Evolutionary conservation across 2,888 invertebrate genomes (phyloP), one percentile per base, ranked within the genome.

Genomic region (Eustalomyia histrio): DNA sequence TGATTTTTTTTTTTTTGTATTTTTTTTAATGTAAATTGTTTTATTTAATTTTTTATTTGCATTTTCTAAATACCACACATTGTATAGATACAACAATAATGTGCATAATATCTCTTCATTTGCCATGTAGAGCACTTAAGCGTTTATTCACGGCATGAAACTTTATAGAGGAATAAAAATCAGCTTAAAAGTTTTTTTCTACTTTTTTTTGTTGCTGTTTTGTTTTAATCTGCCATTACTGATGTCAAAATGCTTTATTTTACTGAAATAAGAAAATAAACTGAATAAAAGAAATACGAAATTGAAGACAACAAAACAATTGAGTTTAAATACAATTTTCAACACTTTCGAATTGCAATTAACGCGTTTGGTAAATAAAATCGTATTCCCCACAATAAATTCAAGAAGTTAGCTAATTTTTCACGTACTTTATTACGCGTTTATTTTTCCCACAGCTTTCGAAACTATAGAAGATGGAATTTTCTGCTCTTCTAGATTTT

Each of bases 291-390:
- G 29, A 12, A 12, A 47, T 7, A 47, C n/a, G 43, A 47, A n/a
- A n/a, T 47, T n/a, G 6, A 47, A 47, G 43, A 55, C 21, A 55
- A 21, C 4, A 21, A 55, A 24, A 55, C 55, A 55, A 55, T 55
- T 18, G 18, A 67, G 16, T 73, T 60, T 55, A 67, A 74, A 57
- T 75, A 53, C 43, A 35, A 74, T 71, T 78, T 81, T 78, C 75
- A 75, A 75, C 78, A 81, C 81, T 81, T 81, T 81, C 81, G 61
- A 72, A 81, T 75, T 78, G 71, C 81, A 81, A 78, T 78, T 81
- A 72, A 43, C 67, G 69, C 80, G 71, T 76, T 78, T 69, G 60
- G 52, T 74, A 74, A 61, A 78, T 81, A 74, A 76, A 81, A 78
- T 57, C 55, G 14, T 61, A 65, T 60, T 61, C 73, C 61, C 29